Percentiles rank a stretch among this genome's conserved stretches.
phyloP scores from a whole-genome alignment of 1,140 invertebrate genomes.

The Macrotrachela quadricornifera region DNA sequence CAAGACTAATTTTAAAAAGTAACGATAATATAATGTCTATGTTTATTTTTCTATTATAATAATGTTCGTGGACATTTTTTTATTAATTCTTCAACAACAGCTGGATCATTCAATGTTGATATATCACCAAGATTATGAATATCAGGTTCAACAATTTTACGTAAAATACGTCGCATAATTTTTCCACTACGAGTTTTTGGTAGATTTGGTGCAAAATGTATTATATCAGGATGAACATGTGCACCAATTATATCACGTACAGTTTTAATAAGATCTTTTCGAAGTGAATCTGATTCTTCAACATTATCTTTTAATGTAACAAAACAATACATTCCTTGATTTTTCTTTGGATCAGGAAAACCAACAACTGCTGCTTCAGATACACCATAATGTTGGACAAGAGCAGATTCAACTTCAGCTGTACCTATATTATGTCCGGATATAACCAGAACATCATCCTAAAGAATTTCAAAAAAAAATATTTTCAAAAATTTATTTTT shows the following conservation, averaged over 20 bases:
- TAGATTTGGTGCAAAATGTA: constrained; percentile 40
- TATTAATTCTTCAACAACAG: constrained; percentile 38
- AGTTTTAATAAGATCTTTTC: not conserved
- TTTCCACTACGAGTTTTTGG: constrained; percentile 33
- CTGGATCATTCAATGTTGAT: constrained; percentile 68
- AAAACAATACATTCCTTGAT: constrained; percentile 31
- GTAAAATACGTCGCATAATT: constrained; percentile 32
- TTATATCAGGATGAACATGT: constrained; percentile 78
- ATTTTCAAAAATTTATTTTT: not conserved
- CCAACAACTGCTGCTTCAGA: constrained; percentile 34
- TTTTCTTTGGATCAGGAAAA: constrained; percentile 34
- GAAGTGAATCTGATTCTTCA: not conserved
- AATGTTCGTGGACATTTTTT: too few relatives aligned
- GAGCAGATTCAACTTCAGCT: constrained; percentile 33
- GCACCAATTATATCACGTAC: constrained; percentile 78
- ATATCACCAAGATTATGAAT: constrained; percentile 61
- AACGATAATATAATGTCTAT: too few relatives aligned
- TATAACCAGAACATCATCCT: not conserved
- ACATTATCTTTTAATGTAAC: constrained; percentile 21
- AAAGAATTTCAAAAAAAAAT: too few relatives aligned
- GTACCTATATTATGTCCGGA: constrained; percentile 31
- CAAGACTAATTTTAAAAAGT: too few relatives aligned
- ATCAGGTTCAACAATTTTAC: constrained; percentile 25
- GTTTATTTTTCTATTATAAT: too few relatives aligned
- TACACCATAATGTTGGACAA: constrained; percentile 23